Evolutionary conservation across 2,888 invertebrate species (phyloP), one percentile per base, ranked within the genome.

Genomic region (Prosopocoilus inquinatus): DNA sequence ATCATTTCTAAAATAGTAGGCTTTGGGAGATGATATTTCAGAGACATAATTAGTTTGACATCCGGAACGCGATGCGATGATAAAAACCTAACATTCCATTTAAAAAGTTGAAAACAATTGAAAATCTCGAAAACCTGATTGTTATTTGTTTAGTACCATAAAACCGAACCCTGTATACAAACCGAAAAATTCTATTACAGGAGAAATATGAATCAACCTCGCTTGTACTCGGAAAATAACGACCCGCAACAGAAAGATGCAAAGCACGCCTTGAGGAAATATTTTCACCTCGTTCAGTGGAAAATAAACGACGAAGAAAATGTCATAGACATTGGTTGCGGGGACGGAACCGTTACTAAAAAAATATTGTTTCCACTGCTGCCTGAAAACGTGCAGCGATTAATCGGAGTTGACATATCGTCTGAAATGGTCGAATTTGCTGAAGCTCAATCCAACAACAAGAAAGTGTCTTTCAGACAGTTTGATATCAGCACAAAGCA

Each of bases 321-420:
- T n/a, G 71, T 86, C 35, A 66, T 88, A 53, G 91, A 91, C 66
- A 81, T 91, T 35, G 91, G 91, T 0, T 88, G 87, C 58, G 91
- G 90, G 0, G 86, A 88, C 35, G 90, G 90, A 0, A 83, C 85
- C 65, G 86, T 90, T 9, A 83, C 86, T 0, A 79, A 82, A 52
- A 82, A 84, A n/a, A 75, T 85, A 32, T 74, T 92, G 53, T 76
- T 85, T 58, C 85, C 85, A 0, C 77, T 81, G 57, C 68, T 91
- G 48, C 85, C 89, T 0, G 64, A 70, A 1, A 77, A 78, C n/a
- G 81, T 81, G 49, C 73, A 72, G 1, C 75, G 75, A 52, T 64
- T 88, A 2, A 71, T 84, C 46, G 91, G 88, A 2, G 81, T 84
- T 4, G 92, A 92, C 69, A 78, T 89, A 41, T 90, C 89, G 15